Percentiles rank a stretch among this genome's conserved stretches.
phyloP scores from a whole-genome alignment of 2,113 vertebrate genomes.

The Gasterosteus aculeatus region DNA sequence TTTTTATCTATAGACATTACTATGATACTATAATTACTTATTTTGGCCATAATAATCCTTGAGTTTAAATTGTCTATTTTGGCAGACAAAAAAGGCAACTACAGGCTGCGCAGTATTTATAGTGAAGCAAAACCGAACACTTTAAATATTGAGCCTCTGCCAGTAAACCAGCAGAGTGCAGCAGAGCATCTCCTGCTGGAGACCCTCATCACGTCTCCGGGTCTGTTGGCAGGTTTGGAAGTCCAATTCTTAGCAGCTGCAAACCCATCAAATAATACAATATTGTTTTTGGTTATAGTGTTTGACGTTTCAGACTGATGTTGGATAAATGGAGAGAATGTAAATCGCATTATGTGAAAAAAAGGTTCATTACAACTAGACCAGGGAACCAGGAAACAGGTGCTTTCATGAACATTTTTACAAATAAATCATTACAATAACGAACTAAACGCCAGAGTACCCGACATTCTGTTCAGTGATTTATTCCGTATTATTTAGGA shows the following conservation, averaged over 20 bases:
- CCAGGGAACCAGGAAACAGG: not conserved
- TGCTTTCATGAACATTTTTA: not conserved
- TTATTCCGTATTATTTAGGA: not conserved
- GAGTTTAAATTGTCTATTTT: not conserved
- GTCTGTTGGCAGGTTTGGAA: not conserved
- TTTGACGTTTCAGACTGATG: not conserved
- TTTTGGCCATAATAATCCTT: too few species aligned
- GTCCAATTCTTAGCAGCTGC: not conserved
- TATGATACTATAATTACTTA: too few species aligned
- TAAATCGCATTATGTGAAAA: not conserved
- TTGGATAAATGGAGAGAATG: not conserved
- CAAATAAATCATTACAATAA: not conserved
- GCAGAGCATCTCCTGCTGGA: conserved; percentile 25
- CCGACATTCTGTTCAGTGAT: not conserved
- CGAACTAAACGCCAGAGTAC: not conserved
- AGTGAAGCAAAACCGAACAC: not conserved
- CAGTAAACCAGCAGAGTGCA: conserved; percentile 52
- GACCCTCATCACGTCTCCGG: not conserved
- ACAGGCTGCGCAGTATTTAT: not conserved
- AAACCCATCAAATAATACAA: not conserved
- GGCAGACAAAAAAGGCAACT: not conserved
- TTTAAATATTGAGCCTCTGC: not conserved
- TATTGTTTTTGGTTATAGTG: not conserved
- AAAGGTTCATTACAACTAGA: not conserved
- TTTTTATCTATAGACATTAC: too few species aligned